Percentiles rank a stretch among this genome's conserved stretches.
These are phyloP conservation scores for Solea senegalensis DNA, from an alignment of 2,113 vertebrate genomes.

Conservation along the genomic window DNA sequence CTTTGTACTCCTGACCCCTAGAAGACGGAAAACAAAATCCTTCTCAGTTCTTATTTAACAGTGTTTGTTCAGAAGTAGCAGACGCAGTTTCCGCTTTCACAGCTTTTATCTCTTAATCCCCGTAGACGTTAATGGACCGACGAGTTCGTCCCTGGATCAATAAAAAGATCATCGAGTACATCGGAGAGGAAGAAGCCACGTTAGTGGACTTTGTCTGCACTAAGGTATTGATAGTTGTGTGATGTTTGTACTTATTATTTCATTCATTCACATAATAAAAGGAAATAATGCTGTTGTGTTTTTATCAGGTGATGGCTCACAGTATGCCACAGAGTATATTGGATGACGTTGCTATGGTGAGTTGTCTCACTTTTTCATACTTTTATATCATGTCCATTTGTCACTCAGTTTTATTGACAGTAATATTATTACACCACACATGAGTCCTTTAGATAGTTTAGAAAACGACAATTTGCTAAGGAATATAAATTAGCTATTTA, in stretches of 20 bases:
- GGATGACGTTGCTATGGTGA: slow-evolving; percentile 99
- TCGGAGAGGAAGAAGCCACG: slow-evolving; percentile 97
- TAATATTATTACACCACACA: too few relatives aligned
- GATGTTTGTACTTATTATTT: too few relatives aligned
- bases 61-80: background rate
- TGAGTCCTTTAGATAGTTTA: too few relatives aligned
- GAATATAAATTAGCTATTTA: too few relatives aligned
- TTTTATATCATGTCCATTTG: too few relatives aligned
- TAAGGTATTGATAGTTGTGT: slow-evolving; percentile 83
- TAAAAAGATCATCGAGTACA: slow-evolving; percentile 99
- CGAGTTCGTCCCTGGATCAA: slow-evolving; percentile 99
- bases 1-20: too few relatives aligned
- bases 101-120: background rate
- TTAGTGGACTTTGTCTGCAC: slow-evolving; percentile 99
- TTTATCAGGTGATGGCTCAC: slow-evolving; percentile 95
- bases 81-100: background rate
- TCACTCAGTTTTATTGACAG: too few relatives aligned
- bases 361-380: slow-evolving; percentile 42
- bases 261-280: background rate
- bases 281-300: background rate
- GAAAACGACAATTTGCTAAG: too few relatives aligned
- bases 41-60: too few relatives aligned
- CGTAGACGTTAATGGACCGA: slow-evolving; percentile 94
- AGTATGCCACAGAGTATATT: slow-evolving; percentile 96
- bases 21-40: too few relatives aligned